A percentile compares a stretch with the other conserved stretches of the same genome.
Conservation (phyloP, 2,888 invertebrate species). For the Steromphala cineraria region DNA sequence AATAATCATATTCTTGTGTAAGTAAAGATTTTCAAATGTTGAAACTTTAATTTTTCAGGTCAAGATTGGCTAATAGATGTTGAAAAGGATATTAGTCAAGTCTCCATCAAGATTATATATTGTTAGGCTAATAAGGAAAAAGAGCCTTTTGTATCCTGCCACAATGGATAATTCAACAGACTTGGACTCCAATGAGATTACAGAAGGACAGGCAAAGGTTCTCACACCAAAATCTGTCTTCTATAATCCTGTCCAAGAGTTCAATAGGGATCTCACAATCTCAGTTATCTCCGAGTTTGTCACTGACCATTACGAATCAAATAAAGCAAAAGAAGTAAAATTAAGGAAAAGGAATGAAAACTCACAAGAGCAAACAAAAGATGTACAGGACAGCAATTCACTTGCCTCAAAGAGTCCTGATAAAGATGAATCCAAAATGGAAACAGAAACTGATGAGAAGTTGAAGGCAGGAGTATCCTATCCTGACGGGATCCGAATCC, state of each 20-base stretch:
- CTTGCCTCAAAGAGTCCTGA: neutral
- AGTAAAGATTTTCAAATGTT: too few species aligned
- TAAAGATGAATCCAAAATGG: neutral
- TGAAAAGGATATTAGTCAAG: too few species aligned
- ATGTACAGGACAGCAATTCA: neutral
- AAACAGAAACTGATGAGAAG: neutral
- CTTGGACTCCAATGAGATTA: slow-evolving; percentile 55
- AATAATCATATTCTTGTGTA: too few species aligned
- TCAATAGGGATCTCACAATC: slow-evolving; percentile 91
- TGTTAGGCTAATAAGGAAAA: too few species aligned
- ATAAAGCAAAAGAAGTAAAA: slow-evolving; percentile 37
- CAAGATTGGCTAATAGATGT: too few species aligned
- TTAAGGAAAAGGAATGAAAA: slow-evolving; percentile 21
- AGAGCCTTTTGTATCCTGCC: too few species aligned
- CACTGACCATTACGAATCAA: slow-evolving; percentile 39
- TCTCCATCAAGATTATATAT: too few species aligned
- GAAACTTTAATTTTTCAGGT: too few species aligned
- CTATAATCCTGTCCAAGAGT: slow-evolving; percentile 95
- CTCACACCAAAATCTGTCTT: slow-evolving; percentile 86
- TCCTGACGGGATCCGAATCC: slow-evolving; percentile 78
- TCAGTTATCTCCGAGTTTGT: slow-evolving; percentile 69
- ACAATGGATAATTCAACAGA: neutral
- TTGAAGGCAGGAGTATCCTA: slow-evolving; percentile 51
- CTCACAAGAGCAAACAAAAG: neutral
- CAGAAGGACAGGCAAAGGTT: slow-evolving; percentile 88